These are phyloP conservation scores for Anoplolepis gracilipes DNA, from an alignment of 1,140 invertebrate genomes.

Conservation along the genomic window DNA sequence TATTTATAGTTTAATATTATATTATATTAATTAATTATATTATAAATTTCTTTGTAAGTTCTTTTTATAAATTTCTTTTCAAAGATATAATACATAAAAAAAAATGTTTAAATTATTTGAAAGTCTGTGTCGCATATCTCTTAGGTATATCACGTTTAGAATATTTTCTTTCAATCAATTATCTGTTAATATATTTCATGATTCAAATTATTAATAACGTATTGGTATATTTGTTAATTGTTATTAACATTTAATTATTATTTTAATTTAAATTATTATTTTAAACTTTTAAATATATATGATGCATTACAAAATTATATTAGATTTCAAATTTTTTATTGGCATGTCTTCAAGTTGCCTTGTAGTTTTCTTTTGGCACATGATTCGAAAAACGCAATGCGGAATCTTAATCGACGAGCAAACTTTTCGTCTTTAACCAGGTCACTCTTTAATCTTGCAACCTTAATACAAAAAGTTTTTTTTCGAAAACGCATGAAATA, in stretches of 20 bases:
- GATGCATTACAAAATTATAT: not conserved
- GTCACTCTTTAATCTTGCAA: not conserved
- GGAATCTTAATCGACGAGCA: conserved; percentile 28
- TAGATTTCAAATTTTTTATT: conserved; percentile 16
- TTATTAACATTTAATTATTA: no score
- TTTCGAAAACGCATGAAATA: not conserved
- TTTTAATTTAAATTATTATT: no score
- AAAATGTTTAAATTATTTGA: not conserved
- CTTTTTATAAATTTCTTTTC: not conserved
- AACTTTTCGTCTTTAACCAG: conserved; percentile 20
- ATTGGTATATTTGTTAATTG: not conserved
- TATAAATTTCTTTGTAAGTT: not conserved
- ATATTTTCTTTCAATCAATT: not conserved
- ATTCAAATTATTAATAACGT: not conserved
- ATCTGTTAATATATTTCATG: not conserved
- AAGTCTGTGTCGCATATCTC: not conserved
- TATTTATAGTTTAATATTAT: not conserved
- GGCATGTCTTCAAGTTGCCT: conserved; percentile 4
- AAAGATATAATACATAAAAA: not conserved
- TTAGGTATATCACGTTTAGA: not conserved
- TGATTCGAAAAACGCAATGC: conserved; percentile 24
- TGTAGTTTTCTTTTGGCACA: conserved; percentile 7
- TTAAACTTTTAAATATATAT: not conserved
- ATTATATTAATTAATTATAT: conserved; percentile 8
- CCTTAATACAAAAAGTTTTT: conserved; percentile 20